Evolutionary conservation across 2,888 invertebrate genomes (phyloP).

Genomic region (Cantharis rufa): DNA sequence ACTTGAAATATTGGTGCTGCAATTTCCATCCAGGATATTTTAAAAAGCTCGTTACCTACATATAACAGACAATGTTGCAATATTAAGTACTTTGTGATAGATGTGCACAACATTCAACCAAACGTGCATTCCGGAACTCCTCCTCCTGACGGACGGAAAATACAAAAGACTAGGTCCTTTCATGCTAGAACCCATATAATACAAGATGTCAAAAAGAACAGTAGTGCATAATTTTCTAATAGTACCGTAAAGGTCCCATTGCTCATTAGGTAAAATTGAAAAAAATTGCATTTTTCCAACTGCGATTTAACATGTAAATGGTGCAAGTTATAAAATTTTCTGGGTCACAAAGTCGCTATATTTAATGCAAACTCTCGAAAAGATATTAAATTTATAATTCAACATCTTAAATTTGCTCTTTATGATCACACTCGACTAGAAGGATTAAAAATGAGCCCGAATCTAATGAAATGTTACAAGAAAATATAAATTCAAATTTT

Average conservation of each 20-base stretch:
- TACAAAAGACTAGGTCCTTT: not conserved
- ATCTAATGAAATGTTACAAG: not conserved
- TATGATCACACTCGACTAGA: not conserved
- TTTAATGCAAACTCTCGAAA: not conserved
- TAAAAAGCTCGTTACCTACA: not conserved
- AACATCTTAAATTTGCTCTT: not conserved
- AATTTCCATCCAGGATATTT: not conserved
- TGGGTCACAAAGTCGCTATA: not conserved
- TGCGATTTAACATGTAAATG: not conserved
- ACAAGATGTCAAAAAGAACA: not conserved
- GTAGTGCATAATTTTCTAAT: not conserved
- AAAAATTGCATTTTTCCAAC: not conserved
- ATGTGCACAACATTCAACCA: not conserved
- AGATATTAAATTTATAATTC: not conserved
- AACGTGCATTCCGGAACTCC: not conserved
- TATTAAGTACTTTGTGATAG: not conserved
- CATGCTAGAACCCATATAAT: not conserved
- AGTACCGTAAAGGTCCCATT: not conserved
- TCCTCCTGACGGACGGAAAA: not conserved
- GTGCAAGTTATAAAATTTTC: not conserved
- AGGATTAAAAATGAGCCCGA: not conserved
- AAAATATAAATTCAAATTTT: not conserved
- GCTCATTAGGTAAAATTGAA: not conserved
- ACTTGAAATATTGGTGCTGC: not conserved
- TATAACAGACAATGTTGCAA: not conserved